phyloP scores from a whole-genome alignment of 2,888 invertebrate genomes.

The Perizoma flavofasciatum region DNA sequence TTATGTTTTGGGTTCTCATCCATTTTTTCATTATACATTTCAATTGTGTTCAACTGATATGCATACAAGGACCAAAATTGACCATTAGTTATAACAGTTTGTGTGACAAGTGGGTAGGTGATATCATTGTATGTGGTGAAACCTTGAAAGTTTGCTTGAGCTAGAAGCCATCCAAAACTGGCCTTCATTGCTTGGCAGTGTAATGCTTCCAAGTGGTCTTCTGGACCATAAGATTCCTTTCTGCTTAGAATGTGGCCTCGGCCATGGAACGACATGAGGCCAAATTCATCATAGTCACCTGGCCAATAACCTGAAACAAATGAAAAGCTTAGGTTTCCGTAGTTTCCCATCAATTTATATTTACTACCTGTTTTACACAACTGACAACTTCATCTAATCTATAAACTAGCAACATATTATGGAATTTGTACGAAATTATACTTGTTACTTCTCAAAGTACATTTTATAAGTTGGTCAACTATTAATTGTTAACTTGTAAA shows the following conservation, averaged over 20 bases:
- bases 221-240: conserved; percentile 72
- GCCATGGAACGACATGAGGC: conserved; percentile 89
- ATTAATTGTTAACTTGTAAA: no score
- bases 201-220: conserved; percentile 86
- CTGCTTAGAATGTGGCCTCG: conserved; percentile 84
- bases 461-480: no score
- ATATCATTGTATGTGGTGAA: conserved; percentile 96
- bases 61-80: conserved; percentile 92
- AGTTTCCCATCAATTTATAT: no score
- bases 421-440: no score
- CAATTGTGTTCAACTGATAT: conserved; percentile 96
- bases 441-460: no score
- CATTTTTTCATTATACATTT: conserved; percentile 86
- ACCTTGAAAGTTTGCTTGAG: conserved; percentile 92
- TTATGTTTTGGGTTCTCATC: conserved; percentile 88
- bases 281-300: conserved; percentile 90
- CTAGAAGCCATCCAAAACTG: conserved; percentile 91
- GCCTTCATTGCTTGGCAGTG: conserved; percentile 90
- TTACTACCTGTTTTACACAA: no score
- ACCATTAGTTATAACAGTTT: conserved; percentile 95
- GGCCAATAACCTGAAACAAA: conserved; percentile 90
- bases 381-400: no score
- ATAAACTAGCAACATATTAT: no score
- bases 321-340: background rate
- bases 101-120: conserved; percentile 95